Percentiles rank a stretch among this genome's conserved stretches.
phyloP scores from a whole-genome alignment of 2,888 invertebrate genomes.

The Drosophila paucipuncta region DNA sequence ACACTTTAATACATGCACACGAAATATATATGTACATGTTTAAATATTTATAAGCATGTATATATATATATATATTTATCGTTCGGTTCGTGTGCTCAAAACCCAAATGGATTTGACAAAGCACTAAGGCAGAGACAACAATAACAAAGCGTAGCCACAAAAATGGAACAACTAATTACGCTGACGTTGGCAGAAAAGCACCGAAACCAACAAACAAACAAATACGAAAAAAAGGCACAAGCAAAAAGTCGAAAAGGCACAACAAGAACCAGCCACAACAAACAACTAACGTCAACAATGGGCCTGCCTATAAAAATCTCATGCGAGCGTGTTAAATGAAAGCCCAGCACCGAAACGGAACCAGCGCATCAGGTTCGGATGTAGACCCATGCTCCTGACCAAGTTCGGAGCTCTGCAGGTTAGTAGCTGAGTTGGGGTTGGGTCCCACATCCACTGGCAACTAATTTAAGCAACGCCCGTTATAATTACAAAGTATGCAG shows the following conservation, averaged over 20 bases:
- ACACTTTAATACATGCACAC: neutral
- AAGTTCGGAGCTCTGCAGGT: neutral
- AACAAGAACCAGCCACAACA: conserved; percentile 40
- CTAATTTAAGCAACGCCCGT: conserved; percentile 73
- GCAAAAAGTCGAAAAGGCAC: conserved; percentile 32
- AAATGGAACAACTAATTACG: conserved; percentile 70
- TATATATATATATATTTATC: conserved; percentile 6
- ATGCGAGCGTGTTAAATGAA: conserved; percentile 58
- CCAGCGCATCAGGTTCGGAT: conserved; percentile 19
- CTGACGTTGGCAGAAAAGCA: conserved; percentile 71
- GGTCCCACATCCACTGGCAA: conserved; percentile 39
- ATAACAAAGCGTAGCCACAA: conserved; percentile 43
- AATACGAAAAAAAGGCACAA: conserved; percentile 20
- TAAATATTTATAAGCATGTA: neutral
- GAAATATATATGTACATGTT: neutral
- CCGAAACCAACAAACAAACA: conserved; percentile 44
- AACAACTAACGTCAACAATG: conserved; percentile 43
- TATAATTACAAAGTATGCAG: conserved; percentile 58
- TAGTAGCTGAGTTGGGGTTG: conserved; percentile 12
- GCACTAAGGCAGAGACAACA: conserved; percentile 21
- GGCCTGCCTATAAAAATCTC: conserved; percentile 46
- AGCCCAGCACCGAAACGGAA: conserved; percentile 30
- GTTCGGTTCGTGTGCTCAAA: conserved; percentile 23
- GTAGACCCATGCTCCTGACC: conserved; percentile 6
- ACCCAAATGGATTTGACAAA: conserved; percentile 39